These are phyloP conservation scores for Aldrovandia affinis DNA, from an alignment of 2,797 vertebrate genomes.

Conservation along the genomic window DNA sequence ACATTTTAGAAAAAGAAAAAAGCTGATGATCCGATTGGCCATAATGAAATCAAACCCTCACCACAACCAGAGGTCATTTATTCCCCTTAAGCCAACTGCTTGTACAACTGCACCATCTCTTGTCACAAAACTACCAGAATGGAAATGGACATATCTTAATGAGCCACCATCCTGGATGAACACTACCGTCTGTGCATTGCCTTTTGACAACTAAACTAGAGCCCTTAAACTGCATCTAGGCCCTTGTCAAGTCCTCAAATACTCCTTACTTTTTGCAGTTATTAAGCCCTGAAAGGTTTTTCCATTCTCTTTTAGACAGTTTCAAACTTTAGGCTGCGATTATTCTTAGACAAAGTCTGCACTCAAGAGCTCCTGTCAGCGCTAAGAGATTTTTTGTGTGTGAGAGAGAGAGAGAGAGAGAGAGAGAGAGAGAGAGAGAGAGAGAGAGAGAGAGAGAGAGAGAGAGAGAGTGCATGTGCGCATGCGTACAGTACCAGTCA, in stretches of 20 bases:
- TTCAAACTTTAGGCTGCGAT: slow-evolving; percentile 21
- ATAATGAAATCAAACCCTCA: no score
- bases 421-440: not conserved
- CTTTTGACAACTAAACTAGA: not conserved
- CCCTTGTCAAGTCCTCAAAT: not conserved
- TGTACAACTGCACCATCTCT: no score
- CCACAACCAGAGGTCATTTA: no score
- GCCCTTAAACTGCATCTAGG: not conserved
- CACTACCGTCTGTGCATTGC: no score
- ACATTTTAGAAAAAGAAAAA: no score
- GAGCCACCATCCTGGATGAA: no score
- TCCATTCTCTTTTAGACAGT: not conserved
- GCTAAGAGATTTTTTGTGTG: not conserved
- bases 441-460: not conserved
- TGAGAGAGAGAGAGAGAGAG: not conserved
- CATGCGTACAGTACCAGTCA: no score
- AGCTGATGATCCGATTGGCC: no score
- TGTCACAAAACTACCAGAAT: no score
- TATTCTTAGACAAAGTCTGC: slow-evolving; percentile 11
- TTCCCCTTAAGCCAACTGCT: no score
- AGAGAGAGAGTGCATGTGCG: not conserved
- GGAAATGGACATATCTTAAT: no score
- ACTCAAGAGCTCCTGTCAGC: slow-evolving; percentile 11
- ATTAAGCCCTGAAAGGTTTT: not conserved
- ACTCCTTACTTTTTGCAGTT: not conserved